Base-by-base conservation (phyloP, 2,888 invertebrate genomes). In the Synanthedon vespiformis region DNA sequence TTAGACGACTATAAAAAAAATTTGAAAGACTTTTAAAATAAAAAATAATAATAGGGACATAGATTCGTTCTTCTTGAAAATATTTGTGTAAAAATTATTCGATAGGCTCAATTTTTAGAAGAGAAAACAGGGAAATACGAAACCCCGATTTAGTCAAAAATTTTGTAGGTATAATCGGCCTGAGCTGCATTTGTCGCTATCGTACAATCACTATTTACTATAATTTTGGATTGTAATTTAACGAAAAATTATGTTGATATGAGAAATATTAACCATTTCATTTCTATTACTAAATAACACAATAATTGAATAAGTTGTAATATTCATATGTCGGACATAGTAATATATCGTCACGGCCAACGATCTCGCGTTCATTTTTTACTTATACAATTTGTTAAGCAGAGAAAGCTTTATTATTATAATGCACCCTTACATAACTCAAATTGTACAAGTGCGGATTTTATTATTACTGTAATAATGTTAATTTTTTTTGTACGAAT, bases 301-400 rank as follows among this genome's bases (percentile, higher is more conserved):
- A 49, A 40, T 40, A n/a, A 53, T 62, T 61, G 57, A 58, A 57
- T 57, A 60, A 64, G 63, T 62, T 62, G 62, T 70, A 65, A 64
- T 44, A 6, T 12, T 41, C 12, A 41, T 8, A 44, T 65, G 62
- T 67, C 65, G 64, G 61, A 64, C 64, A 67, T 74, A 69, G 69
- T 34, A 72, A 75, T 69, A 69, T 70, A 44, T 72, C 75, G 80
- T 81, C 76, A 82, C 71, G 80, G 77, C 59, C 67, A 60, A 65
- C 70, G 74, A 70, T 61, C 75, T 68, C 63, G 67, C 70, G 69
- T 72, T 71, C 67, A 59, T 72, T 69, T 69, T 69, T 65, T 34
- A 34, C 34, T 69, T 69, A 69, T 65, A 67, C 67, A 67, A 70
- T 69, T 73, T 61, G 67, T 67, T 73, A 70, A 66, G 65, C 61